Conservation (phyloP, 2,113 vertebrate genomes). For the Trichomycterus rosablanca region DNA sequence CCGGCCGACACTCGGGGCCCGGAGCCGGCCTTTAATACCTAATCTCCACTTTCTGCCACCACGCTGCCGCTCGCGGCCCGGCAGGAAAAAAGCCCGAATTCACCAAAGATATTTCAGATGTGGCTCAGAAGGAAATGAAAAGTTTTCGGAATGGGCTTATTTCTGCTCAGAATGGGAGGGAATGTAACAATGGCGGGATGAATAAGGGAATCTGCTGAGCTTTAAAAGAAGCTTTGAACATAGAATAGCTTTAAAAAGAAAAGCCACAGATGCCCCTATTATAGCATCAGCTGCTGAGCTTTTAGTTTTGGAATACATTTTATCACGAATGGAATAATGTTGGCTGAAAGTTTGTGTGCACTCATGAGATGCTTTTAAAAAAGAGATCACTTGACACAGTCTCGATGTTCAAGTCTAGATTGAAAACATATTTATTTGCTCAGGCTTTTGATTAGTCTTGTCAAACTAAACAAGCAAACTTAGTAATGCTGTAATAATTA, state of each 20-base stretch:
- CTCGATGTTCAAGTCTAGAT: too few relatives aligned
- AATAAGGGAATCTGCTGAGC: conserved; percentile 7
- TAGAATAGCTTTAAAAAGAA: conserved; percentile 1
- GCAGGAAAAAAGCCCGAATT: conserved; percentile 28
- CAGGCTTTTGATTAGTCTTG: not conserved
- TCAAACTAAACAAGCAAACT: too few relatives aligned
- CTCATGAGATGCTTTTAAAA: too few relatives aligned
- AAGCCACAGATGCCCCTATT: not conserved
- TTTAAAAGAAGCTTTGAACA: too few relatives aligned
- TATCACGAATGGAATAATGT: not conserved
- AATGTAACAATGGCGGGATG: conserved; percentile 12
- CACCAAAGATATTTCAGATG: conserved; percentile 38
- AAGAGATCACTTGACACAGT: too few relatives aligned
- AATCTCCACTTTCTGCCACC: conserved; percentile 27
- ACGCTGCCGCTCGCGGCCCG: conserved; percentile 23
- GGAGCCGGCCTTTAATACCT: conserved; percentile 36
- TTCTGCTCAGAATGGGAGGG: not conserved
- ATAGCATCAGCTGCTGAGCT: not conserved
- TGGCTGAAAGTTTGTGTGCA: too few relatives aligned
- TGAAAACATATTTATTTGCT: too few relatives aligned
- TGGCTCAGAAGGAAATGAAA: conserved; percentile 4
- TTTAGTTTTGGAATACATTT: not conserved
- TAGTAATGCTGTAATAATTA: too few relatives aligned
- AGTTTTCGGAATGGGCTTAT: conserved; percentile 14
- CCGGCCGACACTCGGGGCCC: conserved; percentile 20